Conservation (phyloP, 2,888 invertebrate genomes). For the Lucinisca nassula region DNA sequence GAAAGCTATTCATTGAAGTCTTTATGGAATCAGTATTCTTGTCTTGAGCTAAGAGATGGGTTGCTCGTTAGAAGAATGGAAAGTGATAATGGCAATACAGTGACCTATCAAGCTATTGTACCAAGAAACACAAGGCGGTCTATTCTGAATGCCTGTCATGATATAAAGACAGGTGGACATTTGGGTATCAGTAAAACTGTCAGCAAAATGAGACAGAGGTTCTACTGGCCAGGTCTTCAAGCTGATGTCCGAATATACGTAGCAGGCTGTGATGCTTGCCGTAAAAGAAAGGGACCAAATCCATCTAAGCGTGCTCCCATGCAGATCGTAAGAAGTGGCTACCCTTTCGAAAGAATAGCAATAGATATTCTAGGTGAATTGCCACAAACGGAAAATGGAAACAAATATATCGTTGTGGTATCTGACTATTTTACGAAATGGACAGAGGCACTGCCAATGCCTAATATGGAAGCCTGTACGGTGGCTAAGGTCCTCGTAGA, state of each 20-base stretch:
- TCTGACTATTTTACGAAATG: constrained; percentile 5
- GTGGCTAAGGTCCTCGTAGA: no score
- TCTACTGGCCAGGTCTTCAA: constrained; percentile 4
- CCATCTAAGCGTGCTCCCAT: constrained; percentile 4
- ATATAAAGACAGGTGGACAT: no score
- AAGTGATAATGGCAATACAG: no score
- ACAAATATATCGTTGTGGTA: constrained; percentile 8
- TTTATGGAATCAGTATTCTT: no score
- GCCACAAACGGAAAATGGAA: background rate
- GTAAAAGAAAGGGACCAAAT: background rate
- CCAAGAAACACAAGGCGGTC: no score
- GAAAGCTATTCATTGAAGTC: no score
- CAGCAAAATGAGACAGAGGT: background rate
- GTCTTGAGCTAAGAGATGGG: no score
- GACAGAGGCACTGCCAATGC: no score
- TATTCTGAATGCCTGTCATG: no score
- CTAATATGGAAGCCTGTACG: no score
- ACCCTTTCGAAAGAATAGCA: constrained; percentile 14
- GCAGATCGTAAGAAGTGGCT: constrained; percentile 4
- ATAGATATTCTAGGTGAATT: constrained; percentile 27
- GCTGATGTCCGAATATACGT: background rate
- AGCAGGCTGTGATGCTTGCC: constrained; percentile 5
- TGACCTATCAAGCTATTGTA: no score
- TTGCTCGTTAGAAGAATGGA: no score
- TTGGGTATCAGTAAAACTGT: background rate